phyloP scores from a whole-genome alignment of 1,140 invertebrate species.

The Ridgeia piscesae region DNA sequence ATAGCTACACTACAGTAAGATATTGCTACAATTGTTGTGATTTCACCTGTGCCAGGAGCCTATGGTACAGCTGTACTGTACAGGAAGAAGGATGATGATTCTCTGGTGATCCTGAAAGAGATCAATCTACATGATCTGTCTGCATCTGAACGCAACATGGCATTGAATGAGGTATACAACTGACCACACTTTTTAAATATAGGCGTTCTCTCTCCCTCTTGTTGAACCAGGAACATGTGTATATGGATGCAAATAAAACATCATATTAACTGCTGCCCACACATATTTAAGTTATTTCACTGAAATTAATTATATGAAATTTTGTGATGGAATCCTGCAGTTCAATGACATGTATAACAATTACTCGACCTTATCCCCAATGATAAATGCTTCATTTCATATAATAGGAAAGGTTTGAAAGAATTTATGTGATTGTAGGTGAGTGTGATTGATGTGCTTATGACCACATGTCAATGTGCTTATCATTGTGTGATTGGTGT shows the following conservation, averaged over 20 bases:
- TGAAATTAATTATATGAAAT: neutral
- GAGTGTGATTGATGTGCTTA: neutral
- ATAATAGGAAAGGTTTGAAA: slow-evolving; percentile 35
- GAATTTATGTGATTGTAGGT: neutral
- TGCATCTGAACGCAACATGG: slow-evolving; percentile 68
- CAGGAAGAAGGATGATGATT: slow-evolving; percentile 67
- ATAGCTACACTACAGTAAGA: neutral
- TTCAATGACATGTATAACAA: neutral
- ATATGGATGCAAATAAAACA: no score
- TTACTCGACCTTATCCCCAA: neutral
- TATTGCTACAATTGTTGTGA: neutral
- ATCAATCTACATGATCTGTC: slow-evolving; percentile 75
- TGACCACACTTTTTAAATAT: no score
- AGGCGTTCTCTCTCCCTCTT: no score
- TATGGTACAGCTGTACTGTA: slow-evolving; percentile 77
- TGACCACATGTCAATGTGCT: no score
- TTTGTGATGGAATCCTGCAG: neutral
- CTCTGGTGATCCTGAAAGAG: slow-evolving; percentile 75
- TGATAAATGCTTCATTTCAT: slow-evolving; percentile 39
- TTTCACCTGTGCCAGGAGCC: slow-evolving; percentile 61
- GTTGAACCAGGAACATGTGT: no score
- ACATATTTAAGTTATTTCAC: neutral
- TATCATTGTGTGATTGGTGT: no score
- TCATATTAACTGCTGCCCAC: no score
- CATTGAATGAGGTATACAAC: slow-evolving; percentile 71